Conservation (phyloP, 2,888 invertebrate species). For the Dryadula phaetusa region DNA sequence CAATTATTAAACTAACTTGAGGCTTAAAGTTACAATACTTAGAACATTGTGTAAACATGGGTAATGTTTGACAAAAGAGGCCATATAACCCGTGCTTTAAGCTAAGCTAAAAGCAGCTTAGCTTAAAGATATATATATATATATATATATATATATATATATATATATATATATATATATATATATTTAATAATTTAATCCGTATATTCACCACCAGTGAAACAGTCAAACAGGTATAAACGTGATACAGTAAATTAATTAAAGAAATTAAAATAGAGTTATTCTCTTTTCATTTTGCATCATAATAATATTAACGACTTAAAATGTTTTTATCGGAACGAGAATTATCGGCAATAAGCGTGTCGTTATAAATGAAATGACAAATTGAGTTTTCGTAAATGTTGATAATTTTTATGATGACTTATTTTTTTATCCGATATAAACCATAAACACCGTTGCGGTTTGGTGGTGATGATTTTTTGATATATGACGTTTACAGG, state of each 20-base stretch:
- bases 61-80: conserved; percentile 1
- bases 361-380: conserved; percentile 18
- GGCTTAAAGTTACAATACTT: conserved; percentile 4
- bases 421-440: not conserved
- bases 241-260: conserved; percentile 5
- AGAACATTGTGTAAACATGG: not conserved
- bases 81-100: not conserved
- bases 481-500: not conserved
- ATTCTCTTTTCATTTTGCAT: conserved; percentile 5
- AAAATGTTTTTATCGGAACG: conserved; percentile 19
- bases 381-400: conserved; percentile 9
- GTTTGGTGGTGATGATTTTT: not conserved
- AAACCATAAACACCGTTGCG: not conserved
- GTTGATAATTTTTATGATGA: conserved; percentile 14
- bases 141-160: too few relatives aligned
- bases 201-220: too few relatives aligned
- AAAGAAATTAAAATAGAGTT: not conserved
- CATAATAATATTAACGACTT: conserved; percentile 5
- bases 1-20: not conserved
- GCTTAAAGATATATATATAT: too few relatives aligned
- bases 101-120: too few relatives aligned
- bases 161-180: too few relatives aligned
- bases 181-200: not conserved
- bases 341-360: conserved; percentile 24
- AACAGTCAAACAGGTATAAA: too few relatives aligned